Evolutionary conservation across 2,113 vertebrate species (phyloP), one percentile per base, ranked within the genome.

Genomic region (Fregata magnificens): DNA sequence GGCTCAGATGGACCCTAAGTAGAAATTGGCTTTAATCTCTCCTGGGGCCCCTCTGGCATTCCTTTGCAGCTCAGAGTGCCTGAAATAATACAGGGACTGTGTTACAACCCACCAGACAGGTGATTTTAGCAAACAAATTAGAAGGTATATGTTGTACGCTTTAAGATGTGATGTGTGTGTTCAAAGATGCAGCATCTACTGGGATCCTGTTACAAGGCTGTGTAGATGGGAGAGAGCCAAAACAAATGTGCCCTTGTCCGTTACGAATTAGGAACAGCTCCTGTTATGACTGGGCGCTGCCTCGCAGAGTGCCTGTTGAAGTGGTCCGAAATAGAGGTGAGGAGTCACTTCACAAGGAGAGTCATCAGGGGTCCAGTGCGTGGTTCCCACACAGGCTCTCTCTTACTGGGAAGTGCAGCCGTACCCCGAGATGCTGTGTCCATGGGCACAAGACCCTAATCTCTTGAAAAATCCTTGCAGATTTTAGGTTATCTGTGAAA

Each of bases 111-210:
- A 82, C 34, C 71, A 77, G 65, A 59, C 0, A 13, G 29, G 40
- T 79, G 66, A 26, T 82, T 94, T 94, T 85, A 79, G 88, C 44
- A 63, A 38, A 47, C 52, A 91, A 93, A 94, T 94, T 93, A 82
- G 86, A 95, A 90, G 36, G 42, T 83, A 52, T 70, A 24, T 13
- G 19, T 62, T 88, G 38, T 56, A 45, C 42, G 34, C 50, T 93
- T 67, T 76, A 74, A 81, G 77, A 94, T 84, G 69, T 86, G 65
- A n/a, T n/a, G 77, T 59, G 45, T n/a, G 20, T 53, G 36, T 77
- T 95, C 76, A 87, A 88, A 96, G 85, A 73, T 66, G 45, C 53
- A 93, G 19, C 50, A 58, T 77, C 67, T 45, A 49, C 18, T 22
- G 16, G 62, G 65, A 63, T 71, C 83, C n/a, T 84, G 71, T 88